Conservation (phyloP, 1,140 invertebrate species). For the Pseudomyrmex flavicornis region DNA sequence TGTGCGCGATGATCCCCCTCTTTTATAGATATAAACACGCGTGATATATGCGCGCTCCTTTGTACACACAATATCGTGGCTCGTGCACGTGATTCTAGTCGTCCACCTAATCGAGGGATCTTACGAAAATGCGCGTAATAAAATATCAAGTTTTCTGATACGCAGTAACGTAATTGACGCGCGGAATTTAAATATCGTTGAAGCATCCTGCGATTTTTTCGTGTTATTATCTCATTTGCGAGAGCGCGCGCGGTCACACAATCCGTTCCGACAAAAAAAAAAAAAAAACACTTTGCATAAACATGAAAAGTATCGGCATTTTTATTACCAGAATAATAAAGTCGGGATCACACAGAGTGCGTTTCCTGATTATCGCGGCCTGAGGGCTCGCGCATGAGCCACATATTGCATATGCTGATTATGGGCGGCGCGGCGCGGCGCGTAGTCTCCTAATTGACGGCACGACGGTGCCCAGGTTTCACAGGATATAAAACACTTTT, state of each 20-base stretch:
- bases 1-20: slow-evolving; percentile 59
- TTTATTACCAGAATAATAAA: slow-evolving; percentile 48
- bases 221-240: too few species aligned
- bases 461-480: slow-evolving; percentile 74
- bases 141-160: not conserved
- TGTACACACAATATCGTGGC: slow-evolving; percentile 4
- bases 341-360: slow-evolving; percentile 31
- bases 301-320: slow-evolving; percentile 15
- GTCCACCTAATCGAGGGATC: too few species aligned
- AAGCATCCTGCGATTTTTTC: too few species aligned
- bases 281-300: not conserved
- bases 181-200: too few species aligned
- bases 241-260: too few species aligned
- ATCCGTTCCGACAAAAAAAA: not conserved
- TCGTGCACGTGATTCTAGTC: slow-evolving; percentile 20
- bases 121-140: not conserved
- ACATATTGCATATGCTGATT: slow-evolving; percentile 75
- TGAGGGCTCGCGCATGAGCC: slow-evolving; percentile 65
- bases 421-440: slow-evolving; percentile 31
- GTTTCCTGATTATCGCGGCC: slow-evolving; percentile 60
- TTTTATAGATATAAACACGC: slow-evolving; percentile 68
- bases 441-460: slow-evolving; percentile 76
- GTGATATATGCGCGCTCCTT: slow-evolving; percentile 66
- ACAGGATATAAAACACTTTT: slow-evolving; percentile 80
- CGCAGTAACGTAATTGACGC: too few species aligned